Base-by-base conservation (phyloP, 2,797 vertebrate genomes). In the Champsocephalus gunnari region DNA sequence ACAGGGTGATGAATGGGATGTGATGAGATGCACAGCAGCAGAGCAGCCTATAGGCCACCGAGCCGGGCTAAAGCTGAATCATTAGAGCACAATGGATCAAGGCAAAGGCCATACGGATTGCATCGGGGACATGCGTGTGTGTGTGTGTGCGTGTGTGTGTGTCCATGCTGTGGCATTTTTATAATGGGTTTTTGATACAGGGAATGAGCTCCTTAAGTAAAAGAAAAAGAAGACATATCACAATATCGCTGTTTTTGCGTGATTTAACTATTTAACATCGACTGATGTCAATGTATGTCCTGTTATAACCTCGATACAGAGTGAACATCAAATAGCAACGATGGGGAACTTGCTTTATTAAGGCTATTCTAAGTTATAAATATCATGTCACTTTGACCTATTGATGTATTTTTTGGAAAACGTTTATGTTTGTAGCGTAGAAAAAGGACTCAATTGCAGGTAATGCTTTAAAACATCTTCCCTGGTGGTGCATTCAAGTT, bases 11-110 rank as follows among this genome's bases (percentile, higher is more conserved):
- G 88, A 92, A 92, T 92, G 90, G 83, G 84, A 72, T 69, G 73
- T 89, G 90, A 93, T 92, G 88, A 92, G 88, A 92, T 92, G 90
- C 91, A 82, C 78, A 88, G 86, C 85, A 85, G 88, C 89, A 80
- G 80, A 78, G 77, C 80, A 79, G 73, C 72, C 85, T 64, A 67
- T 17, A 69, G 87, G 82, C 84, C 88, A 67, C 75, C 54, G 17
- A 74, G 73, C 75, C 6, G 56, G 79, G 74, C 77, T 34, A 53
- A 80, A 72, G 79, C 88, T 87, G 81, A 90, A 89, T 92, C 80
- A 49, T 86, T 90, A 87, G 67, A 81, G 82, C 75, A 73, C 83
- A 77, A 79, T 74, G 81, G 89, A 91, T 89, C 77, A 84, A 82
- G 78, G 77, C 80, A 87, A 90, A 90, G 88, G 90, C 83, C 83